Percentiles rank a stretch among this genome's conserved stretches.
phyloP scores from a whole-genome alignment of 2,797 vertebrate genomes.

The Chelon auratus region DNA sequence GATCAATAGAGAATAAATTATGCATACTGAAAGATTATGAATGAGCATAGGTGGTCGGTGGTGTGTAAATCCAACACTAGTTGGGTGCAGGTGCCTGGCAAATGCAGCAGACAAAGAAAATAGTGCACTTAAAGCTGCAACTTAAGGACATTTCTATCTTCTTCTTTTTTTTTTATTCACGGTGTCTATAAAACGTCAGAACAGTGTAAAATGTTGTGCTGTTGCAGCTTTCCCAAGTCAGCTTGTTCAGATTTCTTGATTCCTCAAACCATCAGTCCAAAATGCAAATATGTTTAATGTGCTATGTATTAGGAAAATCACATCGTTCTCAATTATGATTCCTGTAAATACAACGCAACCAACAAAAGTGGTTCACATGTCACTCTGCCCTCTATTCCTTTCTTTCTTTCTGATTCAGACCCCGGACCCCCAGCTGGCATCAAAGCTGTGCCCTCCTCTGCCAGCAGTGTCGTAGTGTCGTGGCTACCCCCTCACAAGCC shows the following conservation, averaged over 20 bases:
- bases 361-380: conserved; percentile 19
- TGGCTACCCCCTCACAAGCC: conserved; percentile 97
- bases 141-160: not conserved
- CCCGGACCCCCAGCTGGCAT: conserved; percentile 97
- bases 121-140: not conserved
- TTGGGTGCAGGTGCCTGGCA: not conserved
- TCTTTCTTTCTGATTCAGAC: conserved; percentile 80
- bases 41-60: not conserved
- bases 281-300: not conserved
- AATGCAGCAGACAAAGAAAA: not conserved
- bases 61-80: not conserved
- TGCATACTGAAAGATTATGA: not conserved
- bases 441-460: conserved; percentile 95
- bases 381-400: conserved; percentile 27
- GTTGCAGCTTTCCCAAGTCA: not conserved
- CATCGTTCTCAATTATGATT: not conserved
- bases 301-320: not conserved
- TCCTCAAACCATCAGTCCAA: not conserved
- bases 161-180: not conserved
- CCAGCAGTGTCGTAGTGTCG: conserved; percentile 96
- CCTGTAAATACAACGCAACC: not conserved
- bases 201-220: not conserved
- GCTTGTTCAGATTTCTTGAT: conserved; percentile 10
- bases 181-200: not conserved
- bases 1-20: not conserved